phyloP scores from a whole-genome alignment of 2,113 vertebrate species.

The Redunca redunca region DNA sequence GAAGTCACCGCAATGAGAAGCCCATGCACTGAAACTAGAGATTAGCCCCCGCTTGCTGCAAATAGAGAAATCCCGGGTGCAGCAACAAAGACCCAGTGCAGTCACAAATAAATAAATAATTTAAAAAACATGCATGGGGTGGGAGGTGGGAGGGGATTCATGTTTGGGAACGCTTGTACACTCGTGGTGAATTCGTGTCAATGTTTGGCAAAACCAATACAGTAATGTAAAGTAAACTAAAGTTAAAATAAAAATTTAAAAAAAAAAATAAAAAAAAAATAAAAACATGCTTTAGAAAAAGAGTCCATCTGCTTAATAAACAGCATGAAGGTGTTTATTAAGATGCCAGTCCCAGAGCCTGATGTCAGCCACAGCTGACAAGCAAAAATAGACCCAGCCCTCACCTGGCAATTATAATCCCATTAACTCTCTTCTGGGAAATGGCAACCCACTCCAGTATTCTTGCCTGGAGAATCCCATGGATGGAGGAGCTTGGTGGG shows the following conservation, averaged over 20 bases:
- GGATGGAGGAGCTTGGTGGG: no score
- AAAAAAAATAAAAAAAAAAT: no score
- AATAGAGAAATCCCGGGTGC: background rate
- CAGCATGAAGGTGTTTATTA: background rate
- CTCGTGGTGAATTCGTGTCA: no score
- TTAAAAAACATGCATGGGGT: no score
- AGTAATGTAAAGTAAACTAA: no score
- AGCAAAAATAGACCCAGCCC: background rate
- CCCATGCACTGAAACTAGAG: background rate
- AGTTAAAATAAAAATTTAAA: no score
- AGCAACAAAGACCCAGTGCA: background rate
- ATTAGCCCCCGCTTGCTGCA: background rate
- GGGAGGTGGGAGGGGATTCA: no score
- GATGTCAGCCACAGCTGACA: background rate
- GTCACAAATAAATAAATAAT: background rate
- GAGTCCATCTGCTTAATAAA: background rate
- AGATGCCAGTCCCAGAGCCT: no score
- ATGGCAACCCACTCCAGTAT: no score
- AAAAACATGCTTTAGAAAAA: background rate
- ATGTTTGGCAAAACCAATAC: no score
- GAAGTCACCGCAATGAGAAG: background rate
- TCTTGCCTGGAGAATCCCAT: no score
- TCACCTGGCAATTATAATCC: background rate
- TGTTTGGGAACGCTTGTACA: no score
- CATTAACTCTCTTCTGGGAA: background rate